Evolutionary conservation across 2,797 vertebrate genomes (phyloP), one percentile per base, ranked within the genome.

Genomic region (Nannoperca australis): DNA sequence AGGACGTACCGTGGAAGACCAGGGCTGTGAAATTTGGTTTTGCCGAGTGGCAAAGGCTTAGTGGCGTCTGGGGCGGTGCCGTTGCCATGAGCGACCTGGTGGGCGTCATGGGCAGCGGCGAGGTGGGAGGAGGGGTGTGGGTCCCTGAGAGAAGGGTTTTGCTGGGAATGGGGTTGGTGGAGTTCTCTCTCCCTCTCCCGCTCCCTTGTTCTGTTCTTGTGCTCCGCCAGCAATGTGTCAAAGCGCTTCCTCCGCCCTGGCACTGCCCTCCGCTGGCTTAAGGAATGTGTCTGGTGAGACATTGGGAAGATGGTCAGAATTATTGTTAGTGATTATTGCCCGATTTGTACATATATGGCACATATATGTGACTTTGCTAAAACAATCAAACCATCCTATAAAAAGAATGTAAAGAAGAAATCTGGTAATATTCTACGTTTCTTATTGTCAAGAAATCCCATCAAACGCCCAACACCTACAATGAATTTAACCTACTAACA

Each of bases 251-350:
- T 97, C 93, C 98, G 96, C 92, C 98, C 98, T 89, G 96, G 96
- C 93, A 99, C 98, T 68, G 97, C 97, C 95, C 98, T 97, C 94
- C 98, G 97, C 95, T 99, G 98, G 96, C 96, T 98, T 97, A 99
- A 97, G 97, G 98, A 99, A 99, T 99, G 98, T 97, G 98, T 98
- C 98, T 99, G 93, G 51, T 45, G 91, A 81, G 53, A 75, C 17
- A 71, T 38, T 2, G 47, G 58, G 70, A 38, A 81, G 63, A 60
- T 73, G 59, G 73, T 82, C 20, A 79, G 11, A 56, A 51, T 22
- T 55, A 36, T 24, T 15, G n/a, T 61, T 42, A 24, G 11, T 22
- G 1, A 61, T 27, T 27, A 27, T 27, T 27, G 24, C 24, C 13
- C 18, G 1, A 47, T 56, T 40, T 45, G 6, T 14, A 53, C 27